A percentile compares a stretch with the other conserved stretches of the same genome.
These are phyloP conservation scores for Tor tambroides DNA, from an alignment of 2,113 vertebrate genomes.

Conservation along the genomic window DNA sequence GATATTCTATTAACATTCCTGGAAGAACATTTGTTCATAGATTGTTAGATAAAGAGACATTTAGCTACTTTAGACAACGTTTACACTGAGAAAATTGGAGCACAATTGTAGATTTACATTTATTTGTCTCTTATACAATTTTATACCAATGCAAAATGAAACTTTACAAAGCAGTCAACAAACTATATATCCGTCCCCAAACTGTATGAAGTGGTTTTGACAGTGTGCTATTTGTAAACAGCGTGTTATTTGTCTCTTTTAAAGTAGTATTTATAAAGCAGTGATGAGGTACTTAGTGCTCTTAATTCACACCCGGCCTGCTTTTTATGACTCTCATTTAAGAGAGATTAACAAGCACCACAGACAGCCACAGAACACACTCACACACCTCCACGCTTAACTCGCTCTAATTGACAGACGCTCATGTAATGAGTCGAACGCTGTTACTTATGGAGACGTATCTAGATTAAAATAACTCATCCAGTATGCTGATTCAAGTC, in stretches of 20 bases:
- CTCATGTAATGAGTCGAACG: neutral
- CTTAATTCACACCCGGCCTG: constrained; percentile 55
- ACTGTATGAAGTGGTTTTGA: constrained; percentile 11
- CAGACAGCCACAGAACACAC: constrained; percentile 22
- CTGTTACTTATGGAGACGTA: neutral
- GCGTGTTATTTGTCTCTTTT: neutral
- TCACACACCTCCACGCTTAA: neutral
- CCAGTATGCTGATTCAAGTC: neutral
- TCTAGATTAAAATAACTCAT: neutral
- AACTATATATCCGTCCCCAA: neutral
- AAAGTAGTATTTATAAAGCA: constrained; percentile 27
- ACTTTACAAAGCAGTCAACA: neutral
- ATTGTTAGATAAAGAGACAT: too few relatives aligned
- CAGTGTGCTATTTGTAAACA: neutral
- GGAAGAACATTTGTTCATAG: too few relatives aligned
- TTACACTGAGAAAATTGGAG: too few relatives aligned
- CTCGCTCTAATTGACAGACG: neutral
- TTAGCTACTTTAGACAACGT: too few relatives aligned
- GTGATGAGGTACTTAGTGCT: constrained; percentile 39
- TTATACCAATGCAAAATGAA: neutral
- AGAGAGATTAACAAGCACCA: constrained; percentile 49
- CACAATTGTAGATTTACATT: neutral
- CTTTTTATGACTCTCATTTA: constrained; percentile 53
- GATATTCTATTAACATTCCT: too few relatives aligned
- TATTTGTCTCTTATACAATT: neutral